phyloP scores from a whole-genome alignment of 1,140 invertebrate species.

The Neotoxoptera formosana region DNA sequence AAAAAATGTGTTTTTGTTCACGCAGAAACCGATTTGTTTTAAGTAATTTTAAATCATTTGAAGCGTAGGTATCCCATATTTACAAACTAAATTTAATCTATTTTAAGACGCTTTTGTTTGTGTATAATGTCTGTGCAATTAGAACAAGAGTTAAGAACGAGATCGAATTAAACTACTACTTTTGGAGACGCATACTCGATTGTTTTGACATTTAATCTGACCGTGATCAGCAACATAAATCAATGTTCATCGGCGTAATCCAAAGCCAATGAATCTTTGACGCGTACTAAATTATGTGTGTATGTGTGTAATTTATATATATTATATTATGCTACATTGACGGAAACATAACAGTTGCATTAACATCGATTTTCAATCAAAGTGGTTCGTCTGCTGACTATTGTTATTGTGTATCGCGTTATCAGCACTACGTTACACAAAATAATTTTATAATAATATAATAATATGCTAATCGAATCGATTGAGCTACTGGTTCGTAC shows the following conservation, averaged over 20 bases:
- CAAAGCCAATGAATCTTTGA: background rate
- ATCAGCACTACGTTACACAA: background rate
- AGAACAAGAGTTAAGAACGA: background rate
- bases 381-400: background rate
- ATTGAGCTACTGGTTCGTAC: background rate
- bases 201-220: background rate
- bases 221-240: background rate
- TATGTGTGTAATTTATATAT: background rate
- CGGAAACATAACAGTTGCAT: slow-evolving; percentile 1
- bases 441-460: background rate
- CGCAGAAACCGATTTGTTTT: background rate
- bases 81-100: background rate
- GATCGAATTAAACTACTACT: background rate
- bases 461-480: background rate
- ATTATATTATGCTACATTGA: background rate
- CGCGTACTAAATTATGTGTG: background rate
- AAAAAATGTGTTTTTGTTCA: background rate
- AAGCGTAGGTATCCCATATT: background rate
- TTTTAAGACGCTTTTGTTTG: background rate
- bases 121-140: background rate
- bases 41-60: background rate
- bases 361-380: slow-evolving; percentile 34
- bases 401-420: background rate
- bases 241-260: background rate
- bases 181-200: background rate